Conservation (phyloP, 1,140 invertebrate species). For the Ceratitis capitata region DNA sequence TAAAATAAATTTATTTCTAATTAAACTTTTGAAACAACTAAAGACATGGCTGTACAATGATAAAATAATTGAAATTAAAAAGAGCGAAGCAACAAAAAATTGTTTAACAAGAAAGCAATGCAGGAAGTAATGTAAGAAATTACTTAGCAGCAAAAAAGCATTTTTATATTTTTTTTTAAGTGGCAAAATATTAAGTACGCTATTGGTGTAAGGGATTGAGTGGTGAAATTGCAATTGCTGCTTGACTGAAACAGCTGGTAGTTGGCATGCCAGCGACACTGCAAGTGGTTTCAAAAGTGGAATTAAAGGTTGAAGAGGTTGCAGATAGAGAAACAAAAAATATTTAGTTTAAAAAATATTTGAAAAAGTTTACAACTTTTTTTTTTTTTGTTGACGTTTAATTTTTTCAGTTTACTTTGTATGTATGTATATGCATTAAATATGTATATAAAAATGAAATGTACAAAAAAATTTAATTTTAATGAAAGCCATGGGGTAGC, state of each 20-base stretch:
- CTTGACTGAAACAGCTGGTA: background rate
- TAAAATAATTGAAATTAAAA: background rate
- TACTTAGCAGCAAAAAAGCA: background rate
- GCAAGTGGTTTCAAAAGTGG: background rate
- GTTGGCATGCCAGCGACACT: background rate
- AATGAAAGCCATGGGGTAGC: too few species aligned
- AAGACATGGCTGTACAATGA: background rate
- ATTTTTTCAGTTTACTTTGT: too few species aligned
- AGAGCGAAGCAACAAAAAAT: background rate
- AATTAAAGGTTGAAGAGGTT: background rate
- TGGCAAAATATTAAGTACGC: background rate
- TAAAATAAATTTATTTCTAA: slow-evolving; percentile 22
- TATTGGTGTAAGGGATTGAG: background rate
- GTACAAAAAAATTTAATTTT: too few species aligned
- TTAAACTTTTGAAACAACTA: background rate
- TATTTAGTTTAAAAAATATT: background rate
- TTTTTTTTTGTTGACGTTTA: too few species aligned
- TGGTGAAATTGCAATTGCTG: background rate
- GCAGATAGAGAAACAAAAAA: background rate
- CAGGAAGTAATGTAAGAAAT: background rate
- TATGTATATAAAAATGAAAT: too few species aligned
- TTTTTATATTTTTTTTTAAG: background rate
- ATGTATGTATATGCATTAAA: background rate
- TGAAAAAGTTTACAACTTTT: background rate
- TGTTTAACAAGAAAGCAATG: background rate